Evolutionary conservation across 2,888 invertebrate species (phyloP), one percentile per base, ranked within the genome.

Genomic region (Nephrocerus scutellatus): DNA sequence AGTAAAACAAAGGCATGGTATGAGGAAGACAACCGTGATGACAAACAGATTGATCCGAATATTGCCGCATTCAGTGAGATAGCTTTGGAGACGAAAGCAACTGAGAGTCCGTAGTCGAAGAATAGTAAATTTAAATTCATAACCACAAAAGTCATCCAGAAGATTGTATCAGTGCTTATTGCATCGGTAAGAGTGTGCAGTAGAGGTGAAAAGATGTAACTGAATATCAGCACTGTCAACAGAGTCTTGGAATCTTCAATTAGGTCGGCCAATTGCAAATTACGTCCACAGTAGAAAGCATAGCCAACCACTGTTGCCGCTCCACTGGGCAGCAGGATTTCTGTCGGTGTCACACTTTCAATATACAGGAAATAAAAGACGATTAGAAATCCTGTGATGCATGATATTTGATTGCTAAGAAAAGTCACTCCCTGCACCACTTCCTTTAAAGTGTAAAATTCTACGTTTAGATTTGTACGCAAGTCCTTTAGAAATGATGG

Each of bases 131-230:
- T 95, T 2, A 87, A 68, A 0, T 87, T 58, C 72, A 96, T 79
- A 80, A 93, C 88, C 10, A 88, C 73, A 14, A 85, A 81, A 0
- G 95, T 80, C 77, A 86, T 89, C 2, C 92, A 89, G 59, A 92
- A 95, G 58, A 98, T 95, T 0, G 97, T 95, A 60, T 98, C 96
- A 0, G 96, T 96, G 59, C 93, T 93, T 3, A 98, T 88, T 0
- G 95, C 92, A 61, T 92, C 90, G 0, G 98, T 97, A 33, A 98
- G 72, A 0, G 93, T 96, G 63, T 95, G 89, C 21, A 95, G 68
- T 13, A 96, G 77, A 0, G 96, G 97, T 0, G 95, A 91, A 42
- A 95, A 73, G 36, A 91, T 74, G 57, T 87, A 91, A 2, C 92
- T 91, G 59, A 93, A 84, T 0, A 84, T 77, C 3, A 91, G 62